Evolutionary conservation across 2,113 vertebrate species (phyloP), one percentile per base, ranked within the genome.

Genomic region (Phaethon lepturus): DNA sequence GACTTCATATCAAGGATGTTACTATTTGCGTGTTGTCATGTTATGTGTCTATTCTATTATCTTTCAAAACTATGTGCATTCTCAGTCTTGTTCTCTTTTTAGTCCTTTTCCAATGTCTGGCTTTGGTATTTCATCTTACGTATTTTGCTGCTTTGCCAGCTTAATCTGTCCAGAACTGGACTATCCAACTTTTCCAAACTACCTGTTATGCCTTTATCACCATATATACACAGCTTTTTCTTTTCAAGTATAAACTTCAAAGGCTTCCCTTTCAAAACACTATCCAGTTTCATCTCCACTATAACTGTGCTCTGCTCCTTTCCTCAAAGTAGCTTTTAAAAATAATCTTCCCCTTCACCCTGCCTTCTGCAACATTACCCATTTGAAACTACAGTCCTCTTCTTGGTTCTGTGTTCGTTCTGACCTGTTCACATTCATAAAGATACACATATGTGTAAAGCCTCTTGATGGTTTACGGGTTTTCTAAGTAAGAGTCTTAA

Each of bases 401-500:
- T 66, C 58, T 44, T 33, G 20, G 17, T 68, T 86, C 26, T 7
- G 12, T 49, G 58, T 81, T 84, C 49, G n/a, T 80, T 49, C 73
- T 82, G 82, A 60, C 82, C 68, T 1, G 2, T 83, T 86, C 59
- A 12, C 20, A 2, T 81, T 84, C 63, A 40, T 86, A 59, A 88
- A 64, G 38, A 67, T 47, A 40, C 44, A n/a, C 5, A 5, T 74
- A 28, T 77, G 82, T 59, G 42, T 60, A 82, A 92, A 90, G 59
- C 74, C 58, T 88, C 69, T 82, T 68, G 71, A 55, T 90, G 67
- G 26, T 94, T 93, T 88, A 63, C 0, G 5, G 55, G 56, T 84
- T 97, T 96, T 89, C 71, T 63, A 86, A 91, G 89, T 55, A 77
- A 74, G 47, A 62, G 28, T 66, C 84, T 96, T 96, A 93, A 94